Percentiles rank a stretch among this genome's conserved stretches.
phyloP scores from a whole-genome alignment of 2,888 invertebrate genomes.

The Drosophila melanosoma region DNA sequence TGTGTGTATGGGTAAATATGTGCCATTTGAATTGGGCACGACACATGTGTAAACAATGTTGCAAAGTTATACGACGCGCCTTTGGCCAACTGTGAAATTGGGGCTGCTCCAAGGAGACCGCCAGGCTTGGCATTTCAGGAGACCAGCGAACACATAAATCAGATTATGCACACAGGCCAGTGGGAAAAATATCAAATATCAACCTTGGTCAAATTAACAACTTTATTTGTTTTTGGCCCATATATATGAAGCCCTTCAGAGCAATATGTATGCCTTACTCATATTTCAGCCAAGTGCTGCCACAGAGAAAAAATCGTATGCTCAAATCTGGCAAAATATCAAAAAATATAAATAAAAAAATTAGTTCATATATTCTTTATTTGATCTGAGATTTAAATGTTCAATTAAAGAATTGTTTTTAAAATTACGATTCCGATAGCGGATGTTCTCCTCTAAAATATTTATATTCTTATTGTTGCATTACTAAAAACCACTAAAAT shows the following conservation, averaged over 20 bases:
- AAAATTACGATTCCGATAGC: neutral
- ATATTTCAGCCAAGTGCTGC: neutral
- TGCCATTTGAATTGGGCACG: conserved; percentile 22
- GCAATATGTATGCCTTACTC: neutral
- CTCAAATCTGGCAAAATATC: neutral
- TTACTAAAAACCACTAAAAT: neutral
- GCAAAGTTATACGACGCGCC: conserved; percentile 21
- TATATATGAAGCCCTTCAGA: neutral
- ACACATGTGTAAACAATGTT: conserved; percentile 40
- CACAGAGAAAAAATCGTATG: neutral
- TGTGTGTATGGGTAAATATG: neutral
- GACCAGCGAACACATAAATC: neutral
- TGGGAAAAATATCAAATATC: neutral
- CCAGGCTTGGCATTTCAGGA: too few relatives aligned
- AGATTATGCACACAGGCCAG: conserved; percentile 1
- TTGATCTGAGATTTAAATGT: neutral
- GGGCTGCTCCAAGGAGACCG: neutral
- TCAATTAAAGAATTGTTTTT: neutral
- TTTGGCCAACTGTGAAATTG: conserved; percentile 4
- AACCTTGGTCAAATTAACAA: neutral
- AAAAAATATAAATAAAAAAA: neutral
- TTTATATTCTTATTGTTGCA: conserved; percentile 14
- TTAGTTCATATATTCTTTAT: neutral
- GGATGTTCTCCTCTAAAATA: conserved; percentile 1
- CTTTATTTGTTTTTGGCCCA: neutral